These are phyloP conservation scores for Austrolebias charrua DNA, from an alignment of 2,797 vertebrate genomes.

Conservation along the genomic window DNA sequence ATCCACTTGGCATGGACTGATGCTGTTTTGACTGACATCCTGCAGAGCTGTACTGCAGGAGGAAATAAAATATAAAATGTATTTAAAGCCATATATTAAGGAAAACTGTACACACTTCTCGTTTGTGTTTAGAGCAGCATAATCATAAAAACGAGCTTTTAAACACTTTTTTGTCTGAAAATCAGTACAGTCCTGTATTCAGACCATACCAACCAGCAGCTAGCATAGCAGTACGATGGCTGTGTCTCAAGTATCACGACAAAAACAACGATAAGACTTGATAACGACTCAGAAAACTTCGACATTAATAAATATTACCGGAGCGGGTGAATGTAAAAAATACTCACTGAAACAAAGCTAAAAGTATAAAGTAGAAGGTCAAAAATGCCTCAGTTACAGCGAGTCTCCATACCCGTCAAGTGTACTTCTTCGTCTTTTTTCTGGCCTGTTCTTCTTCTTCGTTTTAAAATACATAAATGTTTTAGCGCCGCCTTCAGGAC, in stretches of 20 bases:
- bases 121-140: neutral
- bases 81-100: fast-evolving
- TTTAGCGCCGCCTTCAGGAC: neutral
- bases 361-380: slow-evolving; percentile 58
- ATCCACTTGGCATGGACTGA: slow-evolving; percentile 94
- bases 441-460: too few relatives aligned
- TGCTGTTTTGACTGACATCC: slow-evolving; percentile 74
- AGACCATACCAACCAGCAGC: slow-evolving; percentile 6
- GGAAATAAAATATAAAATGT: neutral
- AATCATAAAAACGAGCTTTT: neutral
- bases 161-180: neutral
- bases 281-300: neutral
- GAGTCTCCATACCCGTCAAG: slow-evolving; percentile 44
- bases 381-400: slow-evolving; percentile 33
- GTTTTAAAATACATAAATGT: too few relatives aligned
- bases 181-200: neutral
- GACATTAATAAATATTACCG: neutral
- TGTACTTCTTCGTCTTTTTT: slow-evolving; percentile 28
- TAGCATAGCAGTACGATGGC: neutral
- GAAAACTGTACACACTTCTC: neutral
- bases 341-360: slow-evolving; percentile 20
- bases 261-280: neutral
- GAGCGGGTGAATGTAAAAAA: fast-evolving
- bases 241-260: too few relatives aligned
- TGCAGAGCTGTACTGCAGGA: slow-evolving; percentile 17